Evolutionary conservation across 53 echinoderm and acorn worm species (phyloP).

Genomic region (Paelopatides confundens): DNA sequence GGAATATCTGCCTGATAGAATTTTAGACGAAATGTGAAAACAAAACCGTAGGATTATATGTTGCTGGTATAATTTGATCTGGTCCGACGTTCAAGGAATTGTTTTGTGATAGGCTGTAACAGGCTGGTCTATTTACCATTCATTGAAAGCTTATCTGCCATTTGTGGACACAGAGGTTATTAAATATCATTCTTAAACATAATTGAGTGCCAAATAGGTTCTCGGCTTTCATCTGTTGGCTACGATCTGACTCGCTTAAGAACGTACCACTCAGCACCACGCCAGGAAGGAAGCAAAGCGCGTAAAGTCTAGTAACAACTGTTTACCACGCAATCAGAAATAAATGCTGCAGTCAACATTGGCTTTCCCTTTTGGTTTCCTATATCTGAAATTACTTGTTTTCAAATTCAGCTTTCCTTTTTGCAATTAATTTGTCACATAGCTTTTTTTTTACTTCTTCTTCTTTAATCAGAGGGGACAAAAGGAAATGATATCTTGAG

Average conservation of each 20-base stretch:
- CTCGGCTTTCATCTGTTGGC: conserved; percentile 8
- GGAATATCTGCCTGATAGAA: not conserved
- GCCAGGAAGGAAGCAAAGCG: not conserved
- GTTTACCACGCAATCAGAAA: not conserved
- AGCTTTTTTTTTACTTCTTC: no score
- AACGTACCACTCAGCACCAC: not conserved
- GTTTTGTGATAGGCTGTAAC: conserved; percentile 6
- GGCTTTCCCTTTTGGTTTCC: not conserved
- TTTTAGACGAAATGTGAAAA: not conserved
- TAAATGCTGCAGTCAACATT: not conserved
- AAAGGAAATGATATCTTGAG: not conserved
- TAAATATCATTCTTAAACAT: conserved; percentile 39
- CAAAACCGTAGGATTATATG: not conserved
- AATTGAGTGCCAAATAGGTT: conserved; percentile 23
- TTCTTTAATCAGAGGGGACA: not conserved
- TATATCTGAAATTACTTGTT: not conserved
- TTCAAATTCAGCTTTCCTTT: not conserved
- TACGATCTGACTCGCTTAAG: not conserved
- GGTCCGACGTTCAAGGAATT: not conserved
- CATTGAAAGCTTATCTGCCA: not conserved
- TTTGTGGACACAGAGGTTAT: conserved; percentile 27
- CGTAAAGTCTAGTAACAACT: not conserved
- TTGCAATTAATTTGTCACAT: not conserved
- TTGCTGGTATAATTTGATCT: conserved; percentile 16
- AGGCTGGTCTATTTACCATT: conserved; percentile 11